phyloP scores from a whole-genome alignment of 2,888 invertebrate species.

The Elegia similella region DNA sequence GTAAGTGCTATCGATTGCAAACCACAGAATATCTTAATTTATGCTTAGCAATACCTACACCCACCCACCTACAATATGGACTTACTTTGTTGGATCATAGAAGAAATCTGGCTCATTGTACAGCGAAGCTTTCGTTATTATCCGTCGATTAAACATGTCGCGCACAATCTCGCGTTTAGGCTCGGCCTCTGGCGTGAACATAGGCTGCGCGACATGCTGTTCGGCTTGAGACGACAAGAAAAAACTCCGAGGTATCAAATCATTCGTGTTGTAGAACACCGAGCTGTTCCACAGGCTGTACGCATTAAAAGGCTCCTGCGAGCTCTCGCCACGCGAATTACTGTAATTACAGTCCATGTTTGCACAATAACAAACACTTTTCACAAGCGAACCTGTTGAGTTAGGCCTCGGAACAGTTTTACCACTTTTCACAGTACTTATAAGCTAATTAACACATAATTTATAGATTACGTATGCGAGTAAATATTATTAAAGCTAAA shows the following conservation, averaged over 20 bases:
- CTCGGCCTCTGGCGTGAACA: not conserved
- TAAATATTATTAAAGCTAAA: not conserved
- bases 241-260: constrained; percentile 35
- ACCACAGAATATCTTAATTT: too few species aligned
- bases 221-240: constrained; percentile 20
- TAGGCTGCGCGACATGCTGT: not conserved
- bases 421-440: not conserved
- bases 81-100: constrained; percentile 26
- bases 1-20: too few species aligned
- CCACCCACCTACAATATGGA: too few species aligned
- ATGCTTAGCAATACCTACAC: too few species aligned
- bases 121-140: constrained; percentile 24
- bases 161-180: constrained; percentile 21
- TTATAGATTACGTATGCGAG: not conserved
- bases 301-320: constrained; percentile 30
- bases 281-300: constrained; percentile 44
- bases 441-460: not conserved
- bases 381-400: constrained; percentile 4
- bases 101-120: constrained; percentile 29
- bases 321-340: constrained; percentile 29
- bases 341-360: constrained; percentile 32
- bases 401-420: not conserved
- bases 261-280: constrained; percentile 41
- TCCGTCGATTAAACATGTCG: constrained; percentile 24
- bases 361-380: constrained; percentile 10